phyloP scores from a whole-genome alignment of 92 coral and sea anemone species.

The Palythoa grandis region DNA sequence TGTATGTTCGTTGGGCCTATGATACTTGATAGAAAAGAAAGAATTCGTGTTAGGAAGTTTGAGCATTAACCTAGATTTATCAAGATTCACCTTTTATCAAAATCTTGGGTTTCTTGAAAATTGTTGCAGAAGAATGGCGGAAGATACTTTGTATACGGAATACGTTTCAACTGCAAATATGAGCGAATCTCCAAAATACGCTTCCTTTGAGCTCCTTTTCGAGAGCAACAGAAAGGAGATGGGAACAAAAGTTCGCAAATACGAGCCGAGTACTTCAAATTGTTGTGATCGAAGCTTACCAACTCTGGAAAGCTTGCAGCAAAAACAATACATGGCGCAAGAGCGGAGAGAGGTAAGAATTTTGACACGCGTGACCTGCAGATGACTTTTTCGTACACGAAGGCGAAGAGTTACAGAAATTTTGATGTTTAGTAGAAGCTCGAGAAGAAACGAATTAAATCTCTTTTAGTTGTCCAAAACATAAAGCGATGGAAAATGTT shows the following conservation, averaged over 20 bases:
- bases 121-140: constrained; percentile 7
- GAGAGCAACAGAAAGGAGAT: neutral
- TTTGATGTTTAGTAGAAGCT: no score
- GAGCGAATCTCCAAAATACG: constrained; percentile 8
- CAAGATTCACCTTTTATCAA: neutral
- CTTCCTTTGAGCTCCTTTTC: constrained; percentile 29
- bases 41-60: neutral
- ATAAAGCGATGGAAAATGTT: neutral
- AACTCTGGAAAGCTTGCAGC: constrained; percentile 33
- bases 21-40: neutral
- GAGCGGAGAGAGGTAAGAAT: constrained; percentile 30
- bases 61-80: neutral
- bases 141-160: neutral
- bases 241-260: neutral
- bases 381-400: neutral
- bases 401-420: neutral
- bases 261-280: neutral
- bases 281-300: neutral
- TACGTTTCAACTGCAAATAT: neutral
- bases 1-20: neutral
- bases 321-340: constrained; percentile 18
- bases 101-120: no score
- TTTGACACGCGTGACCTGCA: neutral
- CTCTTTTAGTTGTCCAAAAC: no score
- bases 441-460: no score